Evolutionary conservation across 1,140 invertebrate genomes (phyloP).

Genomic region (Drosophila virilis): DNA sequence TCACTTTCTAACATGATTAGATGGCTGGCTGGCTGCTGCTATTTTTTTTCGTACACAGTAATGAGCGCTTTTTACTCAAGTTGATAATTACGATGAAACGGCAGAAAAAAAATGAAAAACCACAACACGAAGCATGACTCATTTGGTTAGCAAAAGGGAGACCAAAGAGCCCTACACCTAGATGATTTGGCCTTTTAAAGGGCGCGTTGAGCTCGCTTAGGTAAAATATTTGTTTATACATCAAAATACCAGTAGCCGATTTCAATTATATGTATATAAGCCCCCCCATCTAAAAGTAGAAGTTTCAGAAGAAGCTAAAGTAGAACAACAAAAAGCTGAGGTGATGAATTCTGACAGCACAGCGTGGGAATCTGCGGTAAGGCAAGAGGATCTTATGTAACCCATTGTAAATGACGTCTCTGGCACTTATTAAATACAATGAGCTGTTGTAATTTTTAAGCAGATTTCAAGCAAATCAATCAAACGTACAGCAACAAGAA

Average conservation of each 20-base stretch:
- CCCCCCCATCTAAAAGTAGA: background rate
- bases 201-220: constrained; percentile 48
- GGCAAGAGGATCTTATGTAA: constrained; percentile 62
- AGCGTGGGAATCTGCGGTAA: constrained; percentile 60
- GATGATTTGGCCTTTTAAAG: constrained; percentile 58
- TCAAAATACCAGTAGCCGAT: constrained; percentile 81
- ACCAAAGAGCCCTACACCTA: constrained; percentile 21
- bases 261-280: constrained; percentile 60
- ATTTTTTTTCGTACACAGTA: constrained; percentile 34
- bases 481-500: constrained; percentile 16
- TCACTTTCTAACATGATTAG: constrained; percentile 77
- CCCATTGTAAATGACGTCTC: constrained; percentile 45
- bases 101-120: constrained; percentile 49
- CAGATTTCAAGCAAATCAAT: constrained; percentile 70
- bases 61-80: constrained; percentile 77
- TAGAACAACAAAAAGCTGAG: constrained; percentile 25
- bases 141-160: constrained; percentile 58
- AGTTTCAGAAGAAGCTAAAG: constrained; percentile 5
- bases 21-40: constrained; percentile 43
- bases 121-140: constrained; percentile 44
- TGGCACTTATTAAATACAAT: constrained; percentile 64
- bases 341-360: constrained; percentile 64
- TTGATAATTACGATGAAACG: constrained; percentile 80
- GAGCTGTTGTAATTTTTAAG: constrained; percentile 75
- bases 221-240: constrained; percentile 78